phyloP scores from a whole-genome alignment of 2,113 vertebrate genomes.

The Periophthalmodon schlosseri region DNA sequence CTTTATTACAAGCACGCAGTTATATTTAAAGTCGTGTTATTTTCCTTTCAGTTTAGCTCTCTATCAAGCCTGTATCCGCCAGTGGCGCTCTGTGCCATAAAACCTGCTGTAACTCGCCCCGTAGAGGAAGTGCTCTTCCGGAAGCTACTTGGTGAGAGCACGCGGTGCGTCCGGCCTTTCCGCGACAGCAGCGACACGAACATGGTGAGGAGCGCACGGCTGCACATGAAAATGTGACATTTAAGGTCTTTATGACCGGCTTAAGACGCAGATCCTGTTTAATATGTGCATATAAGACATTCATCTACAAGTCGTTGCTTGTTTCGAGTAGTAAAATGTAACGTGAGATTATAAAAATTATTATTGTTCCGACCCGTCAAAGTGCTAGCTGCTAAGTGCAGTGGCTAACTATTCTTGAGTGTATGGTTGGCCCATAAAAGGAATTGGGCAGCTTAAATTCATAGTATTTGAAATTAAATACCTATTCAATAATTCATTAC shows the following conservation, averaged over 20 bases:
- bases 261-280: rapidly evolving
- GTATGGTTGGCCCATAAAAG: not conserved
- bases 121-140: slow-evolving; percentile 30
- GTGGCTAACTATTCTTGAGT: slow-evolving; percentile 25
- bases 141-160: slow-evolving; percentile 59
- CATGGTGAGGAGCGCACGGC: slow-evolving; percentile 48
- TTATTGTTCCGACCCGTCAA: not conserved
- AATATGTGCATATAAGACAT: not conserved
- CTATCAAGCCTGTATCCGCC: not conserved
- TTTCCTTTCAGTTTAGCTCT: not conserved
- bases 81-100: not conserved
- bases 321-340: rapidly evolving
- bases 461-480: not conserved
- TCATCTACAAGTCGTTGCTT: rapidly evolving
- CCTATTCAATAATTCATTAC: not conserved
- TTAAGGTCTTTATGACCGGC: not conserved
- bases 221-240: rapidly evolving
- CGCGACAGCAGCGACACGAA: slow-evolving; percentile 54
- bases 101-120: not conserved
- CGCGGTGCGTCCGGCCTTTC: slow-evolving; percentile 74
- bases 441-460: not conserved
- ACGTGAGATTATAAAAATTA: not conserved
- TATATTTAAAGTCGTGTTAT: not conserved
- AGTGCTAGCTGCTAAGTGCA: not conserved
- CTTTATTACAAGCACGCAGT: too few species aligned